Base-by-base conservation (phyloP, 2,797 vertebrate species). In the Pipistrellus kuhlii region DNA sequence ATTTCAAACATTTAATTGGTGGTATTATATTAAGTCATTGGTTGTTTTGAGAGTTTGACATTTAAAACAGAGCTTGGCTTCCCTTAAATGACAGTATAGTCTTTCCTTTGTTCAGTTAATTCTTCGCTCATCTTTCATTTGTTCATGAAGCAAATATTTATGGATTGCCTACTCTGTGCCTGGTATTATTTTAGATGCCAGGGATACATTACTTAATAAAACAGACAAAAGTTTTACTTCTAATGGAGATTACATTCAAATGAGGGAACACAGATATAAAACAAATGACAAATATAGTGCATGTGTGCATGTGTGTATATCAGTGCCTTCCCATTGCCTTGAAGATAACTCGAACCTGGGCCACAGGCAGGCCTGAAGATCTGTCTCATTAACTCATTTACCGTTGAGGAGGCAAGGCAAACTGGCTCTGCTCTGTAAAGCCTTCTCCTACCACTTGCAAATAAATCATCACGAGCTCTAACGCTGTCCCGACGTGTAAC, bases 251-350 rank as follows among this genome's bases (percentile, higher is more conserved):
- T 30, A 77, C 68, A 69, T 57, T 76, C 69, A 66, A 66, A 46
- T 32, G 21, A 81, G n/a, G 53, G 53, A 68, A 59, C 38, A 57
- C 13, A 82, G 18, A n/a, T 64, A 25, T 5, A 53, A 55, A 55
- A 96, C 91, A 96, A 93, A 78, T 30, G 44, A 87, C 64, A 48
- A 10, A 62, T 48, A 23, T 25, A 48, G n/a, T n/a, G 35, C 6
- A 4, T 77, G 75, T 57, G 23, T n/a, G 35, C 12, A 7, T 77
- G 75, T 57, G 23, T 25, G 23, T 23, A 57, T 57, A 57, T 11
- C 55, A 23, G 41, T 5, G 0, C 78, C 27, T 73, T 44, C 51
- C 51, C n/a, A 38, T 59, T n/a, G 25, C 55, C 21, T 66, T 9
- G 4, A 51, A 25, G 57, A n/a, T 13, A 68, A 35, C 25, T 11